Base-by-base conservation (phyloP, 2,888 invertebrate genomes). In the Pherbina coryleti region DNA sequence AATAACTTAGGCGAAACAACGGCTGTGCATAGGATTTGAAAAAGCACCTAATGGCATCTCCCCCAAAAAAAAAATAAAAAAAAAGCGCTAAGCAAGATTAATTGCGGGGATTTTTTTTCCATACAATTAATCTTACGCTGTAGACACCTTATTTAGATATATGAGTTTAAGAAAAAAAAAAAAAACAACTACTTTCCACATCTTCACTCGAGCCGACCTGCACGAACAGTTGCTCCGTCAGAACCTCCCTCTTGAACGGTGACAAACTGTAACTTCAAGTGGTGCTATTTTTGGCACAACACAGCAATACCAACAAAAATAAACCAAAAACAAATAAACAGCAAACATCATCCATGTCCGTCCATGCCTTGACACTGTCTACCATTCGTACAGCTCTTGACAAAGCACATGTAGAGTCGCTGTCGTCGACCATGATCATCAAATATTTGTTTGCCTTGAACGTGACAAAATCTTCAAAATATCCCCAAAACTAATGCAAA, bases 401-500 rank as follows among this genome's bases (percentile, higher is more conserved):
- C 5, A 60, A 25, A 28, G 60, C 22, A 28, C 28, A 22, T 60
- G 60, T 60, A 28, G 60, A 44, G 53, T 11, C 25, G 66, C 34
- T 60, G 31, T 75, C 67, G 55, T 74, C 78, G 81, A 79, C 81
- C 83, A 79, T 81, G 83, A 82, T 82, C 82, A 81, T 81, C 81
- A 78, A 81, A 83, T 55, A 83, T 77, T 74, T 75, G 76, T 84
- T 86, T 85, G 86, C 85, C 86, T 81, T 87, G 87, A 87, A 87
- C 87, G 87, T 88, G 87, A 87, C 88, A 88, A 87, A 88, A 88
- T 76, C 80, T 84, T 80, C 82, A 85, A 85, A 86, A 87, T 49
- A 69, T 64, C 11, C 34, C 44, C 60, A 60, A 60, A 28, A 28
- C n/a, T 11, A 25, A 5, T 25, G 25, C 60, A 60, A 28, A 60